A percentile compares a stretch with the other conserved stretches of the same genome.
phyloP scores from a whole-genome alignment of 1,140 invertebrate species.

The Rhagoletis zephyria region DNA sequence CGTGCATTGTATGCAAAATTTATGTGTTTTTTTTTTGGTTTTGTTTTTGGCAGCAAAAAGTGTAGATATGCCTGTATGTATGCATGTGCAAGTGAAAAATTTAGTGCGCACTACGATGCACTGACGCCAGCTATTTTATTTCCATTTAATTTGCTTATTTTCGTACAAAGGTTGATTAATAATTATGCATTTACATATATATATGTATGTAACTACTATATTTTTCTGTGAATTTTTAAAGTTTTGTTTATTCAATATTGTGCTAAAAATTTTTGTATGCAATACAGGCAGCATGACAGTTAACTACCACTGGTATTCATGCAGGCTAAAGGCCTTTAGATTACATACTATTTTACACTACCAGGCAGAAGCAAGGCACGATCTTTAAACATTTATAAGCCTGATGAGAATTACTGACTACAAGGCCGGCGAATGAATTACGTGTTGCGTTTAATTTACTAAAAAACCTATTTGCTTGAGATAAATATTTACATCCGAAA shows the following conservation, averaged over 20 bases:
- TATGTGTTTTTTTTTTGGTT: background rate
- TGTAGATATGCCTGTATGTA: background rate
- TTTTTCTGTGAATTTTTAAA: background rate
- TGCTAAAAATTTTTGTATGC: too few relatives aligned
- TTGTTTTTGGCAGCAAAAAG: background rate
- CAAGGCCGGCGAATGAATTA: too few relatives aligned
- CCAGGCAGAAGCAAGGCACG: too few relatives aligned
- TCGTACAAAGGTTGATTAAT: background rate
- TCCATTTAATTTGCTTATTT: constrained; percentile 42
- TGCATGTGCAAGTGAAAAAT: background rate
- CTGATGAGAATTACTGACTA: too few relatives aligned
- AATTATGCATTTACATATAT: background rate
- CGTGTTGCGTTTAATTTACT: too few relatives aligned
- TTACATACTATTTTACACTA: too few relatives aligned
- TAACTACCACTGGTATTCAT: too few relatives aligned
- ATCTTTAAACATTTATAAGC: too few relatives aligned
- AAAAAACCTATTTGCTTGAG: too few relatives aligned
- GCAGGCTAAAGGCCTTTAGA: too few relatives aligned
- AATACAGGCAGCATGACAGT: too few relatives aligned
- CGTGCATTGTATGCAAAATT: constrained; percentile 50
- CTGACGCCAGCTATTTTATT: background rate
- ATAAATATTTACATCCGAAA: too few relatives aligned
- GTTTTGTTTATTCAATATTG: background rate
- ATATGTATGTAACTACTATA: background rate
- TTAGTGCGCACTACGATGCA: background rate